Base-by-base conservation (phyloP, 1,140 invertebrate genomes). In the Zaprionus nigranus region DNA sequence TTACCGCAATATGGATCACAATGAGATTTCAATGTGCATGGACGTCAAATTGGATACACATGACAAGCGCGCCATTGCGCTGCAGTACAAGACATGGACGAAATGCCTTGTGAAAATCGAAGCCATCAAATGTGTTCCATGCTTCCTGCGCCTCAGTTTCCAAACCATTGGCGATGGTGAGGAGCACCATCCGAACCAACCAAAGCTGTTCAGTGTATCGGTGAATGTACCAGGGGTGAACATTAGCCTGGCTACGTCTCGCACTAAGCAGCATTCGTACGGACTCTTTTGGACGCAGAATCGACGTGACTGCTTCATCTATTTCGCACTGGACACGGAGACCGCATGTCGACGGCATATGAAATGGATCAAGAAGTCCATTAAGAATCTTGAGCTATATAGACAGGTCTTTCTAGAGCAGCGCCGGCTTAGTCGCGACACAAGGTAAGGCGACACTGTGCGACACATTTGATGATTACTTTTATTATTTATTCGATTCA, bases 351-450 rank as follows among this genome's bases (percentile, higher is more conserved):
- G 90, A 1, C 66, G 73, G 0, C 92, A 93, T 38, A 93, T 93
- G 92, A 93, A 92, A 56, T 93, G 92, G 92, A 80, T 93, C 7
- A 91, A 92, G n/a, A 92, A 93, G 72, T 92, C 92, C 0, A 92
- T 93, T 2, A 92, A 93, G 58, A 93, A 92, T 64, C 80, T 93
- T 34, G 92, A 93, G 59, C 43, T 93, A 5, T 90, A 93, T 54
- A 66, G 92, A 0, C 83, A 91, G 71, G 72, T 92, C 9, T 91
- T 92, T 20, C 64, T 92, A 1, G 91, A 92, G 30, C 80, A 92
- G 56, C 82, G 91, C 17, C 56, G 91, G 3, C 59, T 81, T 0
- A 92, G 91, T 77, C 71, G 91, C 0, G 91, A 81, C 4, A 76
- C 81, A 2, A 78, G 85, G 49, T 72, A 17, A 17, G 49, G 28